Evolutionary conservation across 1,140 invertebrate genomes (phyloP), one percentile per base, ranked within the genome.

Genomic region (Drosophila guanche): DNA sequence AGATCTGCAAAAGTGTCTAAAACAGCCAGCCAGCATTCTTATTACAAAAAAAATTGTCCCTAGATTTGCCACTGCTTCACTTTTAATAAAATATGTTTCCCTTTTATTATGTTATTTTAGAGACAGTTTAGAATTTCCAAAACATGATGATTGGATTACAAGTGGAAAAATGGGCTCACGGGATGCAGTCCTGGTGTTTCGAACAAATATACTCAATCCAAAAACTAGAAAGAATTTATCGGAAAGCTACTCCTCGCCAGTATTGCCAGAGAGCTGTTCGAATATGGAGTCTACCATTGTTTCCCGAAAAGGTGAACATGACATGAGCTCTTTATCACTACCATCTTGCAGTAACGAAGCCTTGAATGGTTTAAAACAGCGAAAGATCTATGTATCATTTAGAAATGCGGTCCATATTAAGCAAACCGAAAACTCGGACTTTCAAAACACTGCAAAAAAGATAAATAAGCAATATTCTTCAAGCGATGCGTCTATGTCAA

Each of bases 151-250:
- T 63, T 91, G 90, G 90, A 79, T 91, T 56, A 88, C 90, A 4
- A 90, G 89, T 83, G 90, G 90, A 52, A 78, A 76, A 56, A 25
- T 91, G 47, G 90, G 90, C 4, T 90, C 90, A 1, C 83, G 84
- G 5, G 90, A 91, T 51, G 88, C 88, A 12, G 90, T 91, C 40
- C 71, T 91, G 14, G 79, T 91, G 5, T 91, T 91, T 55, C 77
- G 84, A 12, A 89, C 89, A 20, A 86, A 74, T 47, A 83, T 88
- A 41, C 71, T 91, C 58, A 91, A 89, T 65, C 78, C 85, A 14
- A 85, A 85, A 42, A 78, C 70, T 10, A 68, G 77, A 25, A 89
- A 86, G 33, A 48, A 52, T 5, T 27, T 86, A 37, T 58, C 75
- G 6, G 73, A 83, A 51, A 50, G 29, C 22, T 46, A 60, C 33